Evolutionary conservation across 2,888 invertebrate genomes (phyloP), one percentile per base, ranked within the genome.

Genomic region (Erebia aethiops): DNA sequence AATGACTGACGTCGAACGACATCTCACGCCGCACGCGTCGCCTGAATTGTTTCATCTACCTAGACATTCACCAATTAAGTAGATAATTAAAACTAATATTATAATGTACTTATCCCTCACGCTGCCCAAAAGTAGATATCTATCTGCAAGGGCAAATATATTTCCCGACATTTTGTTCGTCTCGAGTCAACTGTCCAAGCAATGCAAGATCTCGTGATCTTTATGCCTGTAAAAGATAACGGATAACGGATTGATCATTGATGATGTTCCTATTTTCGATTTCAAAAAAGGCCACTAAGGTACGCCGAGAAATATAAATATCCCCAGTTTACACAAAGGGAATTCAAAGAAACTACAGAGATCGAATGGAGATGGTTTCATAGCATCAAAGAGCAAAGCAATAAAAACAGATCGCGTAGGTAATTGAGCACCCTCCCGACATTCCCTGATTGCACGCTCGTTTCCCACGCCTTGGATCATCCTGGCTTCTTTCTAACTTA

Each of bases 371-470:
- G 81, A 79, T 83, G 83, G 62, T 69, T 58, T 84, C 80, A 82
- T 82, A 81, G 82, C 81, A 81, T 82, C 83, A 85, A 87, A 83
- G 82, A 83, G 84, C 80, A 81, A 84, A 79, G 84, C 87, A 89
- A 90, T 90, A 89, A 91, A 89, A 89, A 86, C 88, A 88, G 79
- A 81, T 82, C 81, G 79, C 77, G 77, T 76, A 77, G 81, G 87
- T 90, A 89, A 89, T 89, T 87, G 88, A 86, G 85, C 84, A 84
- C 87, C 88, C 88, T 87, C 89, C 87, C 86, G 85, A 85, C 86
- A 85, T 85, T 88, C 87, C 91, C 88, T 91, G 90, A 91, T 91
- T 90, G 89, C 87, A 81, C 77, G 81, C 81, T 85, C 84, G 81
- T 87, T 91, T 92, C 92, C 90, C 92, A 91, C 90, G 91, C 86